Evolutionary conservation across 2,888 invertebrate species (phyloP).

Genomic region (Orthosia gracilis): DNA sequence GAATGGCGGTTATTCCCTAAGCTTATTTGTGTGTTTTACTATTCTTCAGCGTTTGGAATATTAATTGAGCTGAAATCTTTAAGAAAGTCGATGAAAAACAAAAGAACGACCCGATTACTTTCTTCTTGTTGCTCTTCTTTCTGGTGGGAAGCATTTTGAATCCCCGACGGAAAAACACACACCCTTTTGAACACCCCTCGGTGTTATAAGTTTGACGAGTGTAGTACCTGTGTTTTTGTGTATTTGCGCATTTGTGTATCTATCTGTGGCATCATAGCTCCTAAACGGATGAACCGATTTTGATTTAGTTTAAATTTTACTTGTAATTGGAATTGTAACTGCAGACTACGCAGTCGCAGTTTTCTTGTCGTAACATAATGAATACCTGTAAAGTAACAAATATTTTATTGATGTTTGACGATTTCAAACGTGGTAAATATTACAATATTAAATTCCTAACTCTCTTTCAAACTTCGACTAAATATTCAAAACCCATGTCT

Average conservation of each 20-base stretch:
- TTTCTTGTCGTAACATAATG: neutral
- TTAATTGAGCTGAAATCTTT: constrained; percentile 38
- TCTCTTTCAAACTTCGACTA: neutral
- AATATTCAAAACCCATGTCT: neutral
- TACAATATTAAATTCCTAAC: neutral
- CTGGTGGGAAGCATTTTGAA: neutral
- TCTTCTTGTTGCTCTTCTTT: neutral
- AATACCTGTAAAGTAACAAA: neutral
- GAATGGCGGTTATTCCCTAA: constrained; percentile 46
- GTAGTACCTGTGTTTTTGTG: no score
- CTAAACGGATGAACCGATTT: no score
- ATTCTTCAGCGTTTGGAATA: constrained; percentile 42
- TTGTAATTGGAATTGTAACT: neutral
- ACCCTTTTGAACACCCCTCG: no score
- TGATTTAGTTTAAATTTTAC: no score
- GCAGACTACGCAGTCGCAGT: no score
- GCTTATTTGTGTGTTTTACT: constrained; percentile 41
- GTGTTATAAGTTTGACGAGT: no score
- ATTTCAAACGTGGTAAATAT: neutral
- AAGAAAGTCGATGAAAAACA: constrained; percentile 1
- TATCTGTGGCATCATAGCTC: no score
- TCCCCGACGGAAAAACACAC: no score
- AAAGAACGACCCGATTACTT: neutral
- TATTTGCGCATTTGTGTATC: no score
- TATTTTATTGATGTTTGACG: neutral